Base-by-base conservation (phyloP, 1,140 invertebrate species). In the Amyelois transitella region DNA sequence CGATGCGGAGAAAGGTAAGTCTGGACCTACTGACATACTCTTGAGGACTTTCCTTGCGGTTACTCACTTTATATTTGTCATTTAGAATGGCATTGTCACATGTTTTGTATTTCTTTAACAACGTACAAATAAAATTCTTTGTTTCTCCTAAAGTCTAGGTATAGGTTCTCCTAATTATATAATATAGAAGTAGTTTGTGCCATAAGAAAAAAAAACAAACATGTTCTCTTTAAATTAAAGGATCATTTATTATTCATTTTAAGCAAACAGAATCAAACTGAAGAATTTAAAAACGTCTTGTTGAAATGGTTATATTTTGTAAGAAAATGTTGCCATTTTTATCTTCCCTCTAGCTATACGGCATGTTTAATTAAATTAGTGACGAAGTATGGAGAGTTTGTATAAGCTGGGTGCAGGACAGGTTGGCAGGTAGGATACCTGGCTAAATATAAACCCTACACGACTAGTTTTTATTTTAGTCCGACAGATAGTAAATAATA, bases 1-100 rank as follows among this genome's bases (percentile, higher is more conserved):
- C 48, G 51, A 58, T 67, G 78, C 60, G 68, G 80, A 86, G 82
- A 86, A 86, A 86, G 82, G 77, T 65, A 62, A 58, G 58, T 47
- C 60, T 60, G 69, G 72, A 67, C 77, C 80, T 60, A 83, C 72
- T 83, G 69, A 81, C 78, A 75, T 53, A 82, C 64, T 77, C 24
- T 12, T 43, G 57, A 54, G 64, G 64, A 81, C 80, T 83, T 86
- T 86, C 79, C 80, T 81, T 78, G 63, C 58, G 43, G 18, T 60
- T 55, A 68, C 70, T 69, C 5, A 14, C 1, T 64, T 63, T 63
- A 54, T 69, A 66, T 64, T n/a, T n/a, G 55, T 8, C 20, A 53
- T 53, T 53, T 57, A 49, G 43, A 43, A 56, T 48, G 20, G n/a
- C 45, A 48, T 48, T 48, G 18, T 48, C 18, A n/a, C 20, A 21